A percentile compares a stretch with the other conserved stretches of the same genome.
Evolutionary conservation across 2,888 invertebrate species (phyloP).

Genomic region (Clistopyga incitator): DNA sequence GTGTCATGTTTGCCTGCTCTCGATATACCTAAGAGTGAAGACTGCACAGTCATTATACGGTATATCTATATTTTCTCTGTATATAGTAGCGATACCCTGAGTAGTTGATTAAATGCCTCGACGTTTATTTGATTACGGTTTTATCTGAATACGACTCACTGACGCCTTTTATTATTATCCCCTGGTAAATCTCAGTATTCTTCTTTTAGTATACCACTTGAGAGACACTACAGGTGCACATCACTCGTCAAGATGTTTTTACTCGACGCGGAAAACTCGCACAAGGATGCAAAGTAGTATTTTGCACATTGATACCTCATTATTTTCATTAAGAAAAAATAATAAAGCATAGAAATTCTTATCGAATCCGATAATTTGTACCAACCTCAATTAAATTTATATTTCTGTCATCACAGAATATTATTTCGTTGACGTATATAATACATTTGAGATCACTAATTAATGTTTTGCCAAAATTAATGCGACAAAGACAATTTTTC

Average conservation of each 20-base stretch:
- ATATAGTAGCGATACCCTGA: slow-evolving; percentile 12
- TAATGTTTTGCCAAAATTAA: no score
- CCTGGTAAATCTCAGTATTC: slow-evolving; percentile 36
- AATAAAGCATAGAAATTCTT: no score
- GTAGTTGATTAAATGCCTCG: slow-evolving; percentile 57
- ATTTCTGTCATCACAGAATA: no score
- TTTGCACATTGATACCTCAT: no score
- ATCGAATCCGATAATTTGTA: no score
- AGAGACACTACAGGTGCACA: background rate
- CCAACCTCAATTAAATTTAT: no score
- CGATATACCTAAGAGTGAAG: slow-evolving; percentile 27
- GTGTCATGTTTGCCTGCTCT: slow-evolving; percentile 42
- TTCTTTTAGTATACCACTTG: background rate
- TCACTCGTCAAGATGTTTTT: background rate
- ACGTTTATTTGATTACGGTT: slow-evolving; percentile 58
- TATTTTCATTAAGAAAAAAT: no score
- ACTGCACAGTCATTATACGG: slow-evolving; percentile 16
- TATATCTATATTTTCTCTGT: slow-evolving; percentile 13
- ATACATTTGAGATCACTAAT: no score
- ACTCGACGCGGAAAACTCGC: background rate
- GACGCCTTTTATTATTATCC: slow-evolving; percentile 58
- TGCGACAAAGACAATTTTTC: no score
- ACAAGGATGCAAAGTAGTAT: no score
- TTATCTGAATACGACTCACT: slow-evolving; percentile 61
- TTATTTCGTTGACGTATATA: no score